Conservation (phyloP, 1,140 invertebrate species). For the Sminthurides bifidus region DNA sequence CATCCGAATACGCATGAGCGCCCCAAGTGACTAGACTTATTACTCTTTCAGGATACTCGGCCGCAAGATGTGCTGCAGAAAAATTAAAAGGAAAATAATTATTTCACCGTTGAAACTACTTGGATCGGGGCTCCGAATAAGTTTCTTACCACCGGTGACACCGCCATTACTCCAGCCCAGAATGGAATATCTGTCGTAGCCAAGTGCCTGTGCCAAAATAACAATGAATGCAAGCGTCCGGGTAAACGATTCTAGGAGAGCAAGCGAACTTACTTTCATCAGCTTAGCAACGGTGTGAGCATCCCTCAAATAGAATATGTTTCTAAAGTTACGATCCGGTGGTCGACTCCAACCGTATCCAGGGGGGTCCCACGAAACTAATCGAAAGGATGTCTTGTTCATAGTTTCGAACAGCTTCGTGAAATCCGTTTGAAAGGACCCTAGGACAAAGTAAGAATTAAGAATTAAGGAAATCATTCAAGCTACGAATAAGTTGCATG, state of each 20-base stretch:
- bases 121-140: too few species aligned
- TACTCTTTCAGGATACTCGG: conserved; percentile 51
- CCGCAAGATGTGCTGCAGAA: conserved; percentile 49
- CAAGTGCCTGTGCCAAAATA: conserved; percentile 42
- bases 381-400: conserved; percentile 53
- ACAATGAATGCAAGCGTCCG: neutral
- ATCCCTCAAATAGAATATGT: conserved; percentile 61
- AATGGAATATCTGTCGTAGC: conserved; percentile 57
- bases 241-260: neutral
- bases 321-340: conserved; percentile 54
- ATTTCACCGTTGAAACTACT: too few species aligned
- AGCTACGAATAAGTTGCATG: neutral
- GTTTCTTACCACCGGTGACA: too few species aligned
- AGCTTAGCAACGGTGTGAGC: conserved; percentile 54
- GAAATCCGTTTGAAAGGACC: conserved; percentile 66
- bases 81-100: too few species aligned
- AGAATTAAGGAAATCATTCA: neutral
- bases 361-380: conserved; percentile 77
- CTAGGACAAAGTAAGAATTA: conserved; percentile 33
- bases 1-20: conserved; percentile 59
- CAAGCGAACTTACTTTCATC: conserved; percentile 49
- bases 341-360: conserved; percentile 78
- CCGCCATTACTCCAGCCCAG: conserved; percentile 84
- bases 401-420: conserved; percentile 63
- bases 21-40: conserved; percentile 67